A percentile compares a stretch with the other conserved stretches of the same genome.
phyloP scores from a whole-genome alignment of 1,140 invertebrate species.

The Forficula auricularia region DNA sequence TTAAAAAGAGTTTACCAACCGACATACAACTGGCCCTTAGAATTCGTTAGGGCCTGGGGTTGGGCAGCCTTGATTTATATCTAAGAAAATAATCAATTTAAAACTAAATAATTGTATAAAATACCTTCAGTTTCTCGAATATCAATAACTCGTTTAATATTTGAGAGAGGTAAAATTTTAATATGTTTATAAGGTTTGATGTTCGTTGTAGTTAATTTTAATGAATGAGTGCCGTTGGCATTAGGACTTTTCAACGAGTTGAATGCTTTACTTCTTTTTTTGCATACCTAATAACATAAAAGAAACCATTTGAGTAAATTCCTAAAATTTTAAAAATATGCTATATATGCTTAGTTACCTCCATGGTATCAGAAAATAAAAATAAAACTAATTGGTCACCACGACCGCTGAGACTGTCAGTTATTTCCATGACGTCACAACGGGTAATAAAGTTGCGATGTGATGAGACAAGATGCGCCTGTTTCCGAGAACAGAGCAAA shows the following conservation, averaged over 20 bases:
- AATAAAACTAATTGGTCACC: constrained; percentile 78
- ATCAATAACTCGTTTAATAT: constrained; percentile 79
- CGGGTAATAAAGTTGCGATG: constrained; percentile 73
- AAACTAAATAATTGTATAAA: too few species aligned
- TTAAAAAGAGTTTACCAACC: too few species aligned
- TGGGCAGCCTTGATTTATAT: too few species aligned
- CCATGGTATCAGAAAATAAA: constrained; percentile 83
- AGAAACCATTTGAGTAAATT: not conserved
- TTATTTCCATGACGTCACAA: constrained; percentile 77
- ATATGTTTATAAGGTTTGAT: constrained; percentile 81
- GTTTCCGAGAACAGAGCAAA: too few species aligned
- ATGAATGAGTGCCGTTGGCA: constrained; percentile 34
- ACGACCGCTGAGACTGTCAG: constrained; percentile 65
- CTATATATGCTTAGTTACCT: constrained; percentile 37
- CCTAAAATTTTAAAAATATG: not conserved
- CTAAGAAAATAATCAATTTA: too few species aligned
- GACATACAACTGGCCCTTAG: too few species aligned
- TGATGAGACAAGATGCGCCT: constrained; percentile 76
- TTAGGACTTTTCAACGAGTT: constrained; percentile 51
- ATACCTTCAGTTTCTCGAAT: constrained; percentile 69
- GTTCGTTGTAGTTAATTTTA: constrained; percentile 32
- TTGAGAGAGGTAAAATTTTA: constrained; percentile 67
- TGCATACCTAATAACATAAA: constrained; percentile 34
- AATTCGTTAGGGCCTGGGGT: too few species aligned
- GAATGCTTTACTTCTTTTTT: constrained; percentile 62